Evolutionary conservation across 2,888 invertebrate genomes (phyloP), one percentile per base, ranked within the genome.

Genomic region (Drosophila meridionalis): DNA sequence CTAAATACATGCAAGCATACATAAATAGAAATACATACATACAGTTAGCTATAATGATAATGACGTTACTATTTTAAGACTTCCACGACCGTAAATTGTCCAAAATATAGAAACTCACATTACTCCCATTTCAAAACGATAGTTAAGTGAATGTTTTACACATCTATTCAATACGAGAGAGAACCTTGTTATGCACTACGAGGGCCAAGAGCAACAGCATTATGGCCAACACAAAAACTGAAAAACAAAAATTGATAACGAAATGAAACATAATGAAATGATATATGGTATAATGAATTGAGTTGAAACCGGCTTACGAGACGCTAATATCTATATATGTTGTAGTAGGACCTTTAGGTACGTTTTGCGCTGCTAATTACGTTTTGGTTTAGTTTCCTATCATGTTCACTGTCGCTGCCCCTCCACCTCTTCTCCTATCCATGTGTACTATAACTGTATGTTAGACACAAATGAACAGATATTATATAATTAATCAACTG

Each of bases 291-390:
- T 28, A 28, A 58, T n/a, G 45, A 28, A 68, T 52, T 60, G 43
- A 65, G 50, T 68, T 78, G 38, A 59, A 57, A 66, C 73, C 62
- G 82, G 86, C 86, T 86, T 80, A 78, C 63, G 57, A 86, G 88
- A 83, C 83, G 88, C 85, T 85, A 85, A 86, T 88, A 85, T 86
- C 79, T 80, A 76, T 82, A 83, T 74, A 80, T 85, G 80, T 85
- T 85, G 72, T 82, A 83, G 75, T 87, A 84, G 69, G 79, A 72
- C 67, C 62, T 64, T 83, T 83, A 82, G 72, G 72, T 83, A 79
- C 71, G 66, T 76, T 84, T 80, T 66, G 70, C 57, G 65, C 71
- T 77, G 76, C 79, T 81, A 79, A 71, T 63, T 67, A 61, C 58
- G 57, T 72, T 72, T 84, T 65, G 66, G 70, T 73, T 73, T 78